Evolutionary conservation across 2,888 invertebrate species (phyloP), one percentile per base, ranked within the genome.

Genomic region (Selenia dentaria): DNA sequence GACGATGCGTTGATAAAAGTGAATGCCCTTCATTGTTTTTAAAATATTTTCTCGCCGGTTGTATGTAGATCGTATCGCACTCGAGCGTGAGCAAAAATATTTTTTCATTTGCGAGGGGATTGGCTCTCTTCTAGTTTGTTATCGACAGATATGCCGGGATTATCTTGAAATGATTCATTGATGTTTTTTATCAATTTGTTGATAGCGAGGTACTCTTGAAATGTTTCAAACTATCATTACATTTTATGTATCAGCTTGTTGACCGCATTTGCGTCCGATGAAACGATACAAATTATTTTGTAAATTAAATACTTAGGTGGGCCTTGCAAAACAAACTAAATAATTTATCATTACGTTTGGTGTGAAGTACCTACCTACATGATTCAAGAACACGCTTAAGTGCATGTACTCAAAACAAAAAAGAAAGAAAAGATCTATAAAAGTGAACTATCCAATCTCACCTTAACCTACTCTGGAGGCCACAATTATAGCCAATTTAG

Each of bases 1-100:
- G 79, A 68, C 80, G 83, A 84, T 84, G 83, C 80, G 83, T 81
- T 83, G 84, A 85, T 83, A 83, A 84, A 84, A 83, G 83, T 81
- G 83, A 83, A 86, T 82, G 57, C 79, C 70, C 70, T 77, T 79
- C 74, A 83, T 85, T 87, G 84, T 87, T 83, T 87, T 81, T 74
- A 70, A 79, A 83, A 84, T 82, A 80, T 79, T 79, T 81, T 79
- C 77, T 75, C 70, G 68, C 66, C 67, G 70, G 70, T 54, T 79
- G 75, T 73, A 77, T 73, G 70, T 70, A 73, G 83, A 83, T 82
- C 51, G 58, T 79, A 79, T 83, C 78, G 64, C 56, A 70, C 63
- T 61, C 52, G 67, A 69, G 69, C 65, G 63, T 67, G 66, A 61
- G 57, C 57, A 62, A 67, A 70, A 70, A 73, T 73, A 74, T 70